Evolutionary conservation across 2,797 vertebrate genomes (phyloP), one percentile per base, ranked within the genome.

Genomic region (Lemur catta): DNA sequence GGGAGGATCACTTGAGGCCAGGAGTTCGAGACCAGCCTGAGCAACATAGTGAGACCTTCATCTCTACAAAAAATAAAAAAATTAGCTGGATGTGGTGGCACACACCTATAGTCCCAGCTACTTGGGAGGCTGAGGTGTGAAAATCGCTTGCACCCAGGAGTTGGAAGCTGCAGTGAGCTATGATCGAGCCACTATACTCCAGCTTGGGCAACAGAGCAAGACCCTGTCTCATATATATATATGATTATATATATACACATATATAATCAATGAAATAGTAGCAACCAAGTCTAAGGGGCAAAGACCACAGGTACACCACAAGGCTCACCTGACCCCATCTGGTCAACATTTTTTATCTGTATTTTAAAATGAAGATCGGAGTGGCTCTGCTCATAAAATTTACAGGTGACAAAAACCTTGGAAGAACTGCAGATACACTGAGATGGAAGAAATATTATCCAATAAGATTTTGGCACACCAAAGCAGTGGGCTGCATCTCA

Each of bases 331-430:
- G 12, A 11, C 7, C 3, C 14, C 4, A 50, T 26, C 2, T 5
- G 50, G 38, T 43, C 35, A 69, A 59, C 7, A 65, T 65, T n/a
- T 65, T 33, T 76, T 50, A 46, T 41, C 55, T 65, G 20, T 69
- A 26, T 78, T 93, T 94, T 79, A 50, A 82, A 78, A 57, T 79
- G 9, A 94, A 94, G 30, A 57, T 17, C 46, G 87, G 28, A 93
- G 59, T 57, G 30, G 0, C 55, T 85, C 38, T 89, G 18, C 38
- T 65, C 35, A 61, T 65, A 74, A 69, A 90, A 95, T 84, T 79
- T 57, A 52, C 5, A 72, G 38, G 61, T 57, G 72, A 67, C 38
- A 94, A 91, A 46, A 84, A 22, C 15, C 30, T 81, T 48, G 33
- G 33, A 87, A 95, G 46, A 94, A 84, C 0, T 84, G 8, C 3